phyloP scores from a whole-genome alignment of 2,797 vertebrate genomes.

The Acomys russatus region DNA sequence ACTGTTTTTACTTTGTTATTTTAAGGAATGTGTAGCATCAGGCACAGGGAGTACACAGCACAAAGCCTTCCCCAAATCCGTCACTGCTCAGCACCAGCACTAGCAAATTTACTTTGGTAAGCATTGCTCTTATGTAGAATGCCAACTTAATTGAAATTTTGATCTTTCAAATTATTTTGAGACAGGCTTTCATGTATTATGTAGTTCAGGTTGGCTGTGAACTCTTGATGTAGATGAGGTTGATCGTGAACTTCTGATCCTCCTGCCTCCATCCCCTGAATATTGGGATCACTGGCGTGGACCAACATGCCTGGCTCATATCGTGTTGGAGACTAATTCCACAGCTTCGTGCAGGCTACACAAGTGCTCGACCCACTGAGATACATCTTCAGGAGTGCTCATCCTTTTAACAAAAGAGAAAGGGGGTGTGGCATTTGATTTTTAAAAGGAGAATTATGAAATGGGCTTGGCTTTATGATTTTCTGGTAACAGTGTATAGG shows the following conservation, averaged over 20 bases:
- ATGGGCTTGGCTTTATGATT: neutral
- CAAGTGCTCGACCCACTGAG: neutral
- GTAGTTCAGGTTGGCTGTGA: neutral
- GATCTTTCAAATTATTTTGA: neutral
- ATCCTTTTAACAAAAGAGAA: neutral
- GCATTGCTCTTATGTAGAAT: neutral
- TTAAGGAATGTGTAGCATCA: neutral
- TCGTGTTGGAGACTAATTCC: neutral
- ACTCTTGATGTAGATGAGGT: neutral
- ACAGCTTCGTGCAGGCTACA: neutral
- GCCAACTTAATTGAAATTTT: neutral
- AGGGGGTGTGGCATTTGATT: fast-evolving
- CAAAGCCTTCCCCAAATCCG: neutral
- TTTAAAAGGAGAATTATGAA: neutral
- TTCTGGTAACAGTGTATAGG: neutral
- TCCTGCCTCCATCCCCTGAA: neutral
- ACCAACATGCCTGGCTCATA: neutral
- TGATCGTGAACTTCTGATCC: neutral
- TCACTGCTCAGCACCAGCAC: neutral
- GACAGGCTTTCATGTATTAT: neutral
- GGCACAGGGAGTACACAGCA: neutral
- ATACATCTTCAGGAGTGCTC: neutral
- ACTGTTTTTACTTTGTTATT: neutral
- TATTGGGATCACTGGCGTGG: neutral
- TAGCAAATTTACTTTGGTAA: neutral